phyloP scores from a whole-genome alignment of 1,140 invertebrate species.

The Gonatopus flavifemur region DNA sequence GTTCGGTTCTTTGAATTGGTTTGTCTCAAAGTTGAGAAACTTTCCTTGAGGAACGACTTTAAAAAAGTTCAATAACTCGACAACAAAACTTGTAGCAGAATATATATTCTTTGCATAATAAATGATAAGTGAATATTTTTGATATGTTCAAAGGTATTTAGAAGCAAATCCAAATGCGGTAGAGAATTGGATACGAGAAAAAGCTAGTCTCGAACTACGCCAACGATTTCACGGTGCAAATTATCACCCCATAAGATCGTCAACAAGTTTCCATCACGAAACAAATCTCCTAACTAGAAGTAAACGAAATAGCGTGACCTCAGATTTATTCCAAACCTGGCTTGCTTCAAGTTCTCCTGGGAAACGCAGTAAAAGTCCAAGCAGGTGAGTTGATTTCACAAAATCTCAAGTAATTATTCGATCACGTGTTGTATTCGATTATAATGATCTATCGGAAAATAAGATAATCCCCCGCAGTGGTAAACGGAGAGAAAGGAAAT shows the following conservation, averaged over 20 bases:
- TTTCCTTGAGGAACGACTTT: no score
- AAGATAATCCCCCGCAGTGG: no score
- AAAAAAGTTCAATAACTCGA: no score
- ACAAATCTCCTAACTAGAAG: constrained; percentile 32
- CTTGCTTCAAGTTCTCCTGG: constrained; percentile 70
- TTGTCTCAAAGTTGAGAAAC: no score
- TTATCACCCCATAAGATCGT: constrained; percentile 42
- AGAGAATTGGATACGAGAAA: constrained; percentile 73
- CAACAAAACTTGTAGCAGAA: no score
- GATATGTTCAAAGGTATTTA: constrained; percentile 59
- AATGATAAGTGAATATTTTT: no score
- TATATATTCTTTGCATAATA: no score
- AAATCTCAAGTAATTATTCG: no score
- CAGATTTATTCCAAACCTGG: constrained; percentile 82
- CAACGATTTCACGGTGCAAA: constrained; percentile 51
- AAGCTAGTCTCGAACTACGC: constrained; percentile 67
- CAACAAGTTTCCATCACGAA: constrained; percentile 58
- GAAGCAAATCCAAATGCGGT: constrained; percentile 63
- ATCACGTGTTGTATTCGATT: no score
- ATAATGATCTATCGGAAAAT: no score
- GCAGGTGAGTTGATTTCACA: constrained; percentile 66
- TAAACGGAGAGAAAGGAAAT: no score
- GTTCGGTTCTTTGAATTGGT: no score
- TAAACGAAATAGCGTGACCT: constrained; percentile 76
- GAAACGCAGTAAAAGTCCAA: constrained; percentile 57